phyloP scores from a whole-genome alignment of 2,888 invertebrate species.

The Antitype chi region DNA sequence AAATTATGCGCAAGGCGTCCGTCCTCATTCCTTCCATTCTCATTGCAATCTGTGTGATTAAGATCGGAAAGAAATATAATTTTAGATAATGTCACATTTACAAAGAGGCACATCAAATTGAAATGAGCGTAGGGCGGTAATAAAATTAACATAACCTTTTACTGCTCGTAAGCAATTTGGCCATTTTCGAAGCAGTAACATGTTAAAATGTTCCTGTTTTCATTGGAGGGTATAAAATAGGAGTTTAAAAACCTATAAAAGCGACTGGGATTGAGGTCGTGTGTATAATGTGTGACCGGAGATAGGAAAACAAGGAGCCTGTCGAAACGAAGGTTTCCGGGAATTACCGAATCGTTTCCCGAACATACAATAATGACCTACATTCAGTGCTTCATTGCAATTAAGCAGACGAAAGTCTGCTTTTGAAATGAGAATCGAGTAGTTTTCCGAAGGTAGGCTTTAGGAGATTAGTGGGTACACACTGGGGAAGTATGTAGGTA shows the following conservation, averaged over 20 bases:
- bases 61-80: slow-evolving; percentile 45
- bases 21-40: slow-evolving; percentile 20
- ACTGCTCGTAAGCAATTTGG: slow-evolving; percentile 73
- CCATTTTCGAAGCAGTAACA: slow-evolving; percentile 72
- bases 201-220: slow-evolving; percentile 73
- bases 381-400: not conserved
- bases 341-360: not conserved
- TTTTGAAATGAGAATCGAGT: not conserved
- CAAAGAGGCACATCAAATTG: slow-evolving; percentile 56
- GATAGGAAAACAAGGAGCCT: slow-evolving; percentile 13
- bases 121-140: slow-evolving; percentile 63
- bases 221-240: slow-evolving; percentile 74
- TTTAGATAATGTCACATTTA: slow-evolving; percentile 55
- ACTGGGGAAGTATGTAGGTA: slow-evolving; percentile 1
- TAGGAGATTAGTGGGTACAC: slow-evolving; percentile 36
- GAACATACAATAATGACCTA: not conserved
- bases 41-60: slow-evolving; percentile 27
- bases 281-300: slow-evolving; percentile 47
- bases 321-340: slow-evolving; percentile 11
- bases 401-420: not conserved
- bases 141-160: slow-evolving; percentile 78
- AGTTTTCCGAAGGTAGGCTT: not conserved
- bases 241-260: slow-evolving; percentile 75
- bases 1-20: slow-evolving; percentile 36
- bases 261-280: slow-evolving; percentile 71